Conservation (phyloP, 2,113 vertebrate species). For the Ariopsis seemanni region DNA sequence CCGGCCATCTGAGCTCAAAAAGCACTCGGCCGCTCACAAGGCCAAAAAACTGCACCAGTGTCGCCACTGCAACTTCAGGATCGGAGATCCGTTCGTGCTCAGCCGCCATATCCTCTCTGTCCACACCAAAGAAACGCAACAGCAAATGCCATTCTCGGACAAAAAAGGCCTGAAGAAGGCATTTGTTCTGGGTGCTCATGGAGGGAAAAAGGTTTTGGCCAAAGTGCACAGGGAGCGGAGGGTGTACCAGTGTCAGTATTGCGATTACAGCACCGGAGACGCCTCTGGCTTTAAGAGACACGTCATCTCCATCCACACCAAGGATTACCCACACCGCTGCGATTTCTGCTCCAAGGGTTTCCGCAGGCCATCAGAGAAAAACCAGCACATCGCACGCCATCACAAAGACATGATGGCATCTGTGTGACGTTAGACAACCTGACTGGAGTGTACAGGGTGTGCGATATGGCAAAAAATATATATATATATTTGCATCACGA, state of each 20-base stretch:
- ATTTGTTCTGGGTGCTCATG: constrained; percentile 31
- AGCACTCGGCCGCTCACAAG: constrained; percentile 84
- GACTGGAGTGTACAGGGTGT: not conserved
- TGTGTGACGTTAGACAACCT: constrained; percentile 23
- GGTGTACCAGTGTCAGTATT: constrained; percentile 89
- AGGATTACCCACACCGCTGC: constrained; percentile 88
- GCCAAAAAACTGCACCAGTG: constrained; percentile 87
- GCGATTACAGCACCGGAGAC: constrained; percentile 87
- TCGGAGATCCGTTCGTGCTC: constrained; percentile 85
- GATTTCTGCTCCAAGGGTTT: constrained; percentile 90
- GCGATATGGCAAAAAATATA: not conserved
- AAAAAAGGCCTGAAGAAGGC: constrained; percentile 76
- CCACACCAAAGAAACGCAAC: constrained; percentile 80
- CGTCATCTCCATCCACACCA: constrained; percentile 89
- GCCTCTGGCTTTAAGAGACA: constrained; percentile 89
- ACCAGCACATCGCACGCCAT: constrained; percentile 87
- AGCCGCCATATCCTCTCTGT: constrained; percentile 88
- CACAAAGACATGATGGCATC: constrained; percentile 75
- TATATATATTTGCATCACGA: too few relatives aligned
- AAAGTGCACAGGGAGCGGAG: constrained; percentile 88
- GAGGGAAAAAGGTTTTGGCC: constrained; percentile 73
- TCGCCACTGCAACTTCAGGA: constrained; percentile 88
- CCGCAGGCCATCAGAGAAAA: constrained; percentile 87
- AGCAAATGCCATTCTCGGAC: constrained; percentile 83
- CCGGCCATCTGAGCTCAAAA: constrained; percentile 88